Base-by-base conservation (phyloP, 2,113 vertebrate species). In the Odobenus rosmarus region DNA sequence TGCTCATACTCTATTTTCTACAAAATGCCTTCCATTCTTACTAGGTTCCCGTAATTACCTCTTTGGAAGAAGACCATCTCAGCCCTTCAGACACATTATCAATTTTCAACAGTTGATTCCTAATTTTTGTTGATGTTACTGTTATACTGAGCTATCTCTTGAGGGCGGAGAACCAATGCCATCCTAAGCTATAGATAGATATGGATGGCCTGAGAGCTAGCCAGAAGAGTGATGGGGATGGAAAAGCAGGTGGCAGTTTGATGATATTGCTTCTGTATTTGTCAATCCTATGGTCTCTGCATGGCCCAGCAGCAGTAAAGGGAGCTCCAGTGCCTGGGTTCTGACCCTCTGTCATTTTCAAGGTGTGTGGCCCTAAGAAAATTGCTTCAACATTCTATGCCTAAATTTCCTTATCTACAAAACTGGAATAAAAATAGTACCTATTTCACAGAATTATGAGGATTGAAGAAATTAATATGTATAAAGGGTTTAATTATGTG, bases 91-190 rank as follows among this genome's bases (percentile, higher is more conserved):
- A 92, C 84, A 86, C 88, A 93, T 95, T 88, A 95, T 42, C 51
- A 71, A 21, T 94, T 97, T 94, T 90, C 92, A 96, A 85, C 11
- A 82, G 80, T 53, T 72, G 51, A 94, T 96, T 96, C 49, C 80
- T 90, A 95, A 62, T 84, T 84, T 53, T 79, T 93, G 74, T 81
- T 98, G 62, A 21, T 55, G 36, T 31, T 77, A 24, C 19, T 53
- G 9, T 82, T 55, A 55, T 33, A 62, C 36, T 93, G 33, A 21
- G 61, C 31, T 57, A 1, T 74, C 55, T 93, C 42, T 36, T 8
- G 31, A 84, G 61, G 5, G 21, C 31, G 11, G 69, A 86, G 79
- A 64, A 81, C 31, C 15, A 39, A 88, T 13, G 46, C 10, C 24
- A 15, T 49, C 16, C 28, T 76, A 76, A 57, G 46, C 23, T n/a